Conservation (phyloP, 2,113 vertebrate species). For the Vanacampus margaritifer region DNA sequence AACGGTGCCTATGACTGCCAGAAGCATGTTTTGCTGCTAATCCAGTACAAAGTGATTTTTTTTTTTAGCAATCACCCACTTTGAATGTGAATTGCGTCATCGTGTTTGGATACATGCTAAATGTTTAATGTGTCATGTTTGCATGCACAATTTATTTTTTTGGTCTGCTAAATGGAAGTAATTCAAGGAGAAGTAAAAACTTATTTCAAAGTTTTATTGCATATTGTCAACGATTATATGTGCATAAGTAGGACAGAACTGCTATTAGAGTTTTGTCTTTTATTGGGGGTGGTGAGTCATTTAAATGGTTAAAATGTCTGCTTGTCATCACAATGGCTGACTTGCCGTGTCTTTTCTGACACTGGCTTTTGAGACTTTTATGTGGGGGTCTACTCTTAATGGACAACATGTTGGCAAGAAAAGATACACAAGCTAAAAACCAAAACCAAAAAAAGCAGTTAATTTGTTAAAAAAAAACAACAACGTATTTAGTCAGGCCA, state of each 20-base stretch:
- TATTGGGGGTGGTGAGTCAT: too few species aligned
- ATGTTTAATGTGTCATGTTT: background rate
- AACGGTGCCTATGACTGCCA: background rate
- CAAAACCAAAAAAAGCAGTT: constrained; percentile 16
- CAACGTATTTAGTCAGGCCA: background rate
- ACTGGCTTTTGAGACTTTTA: background rate
- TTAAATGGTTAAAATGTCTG: background rate
- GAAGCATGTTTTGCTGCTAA: background rate
- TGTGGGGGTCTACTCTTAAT: background rate
- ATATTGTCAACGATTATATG: background rate
- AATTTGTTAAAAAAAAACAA: constrained; percentile 20
- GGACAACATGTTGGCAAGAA: constrained; percentile 9
- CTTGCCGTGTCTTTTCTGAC: background rate
- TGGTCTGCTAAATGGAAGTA: constrained; percentile 21
- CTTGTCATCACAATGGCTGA: background rate
- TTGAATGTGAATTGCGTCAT: background rate
- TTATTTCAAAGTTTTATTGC: constrained; percentile 23
- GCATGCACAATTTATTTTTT: background rate
- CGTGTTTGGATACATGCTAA: too few species aligned
- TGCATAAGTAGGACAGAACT: too few species aligned
- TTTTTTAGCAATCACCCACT: background rate
- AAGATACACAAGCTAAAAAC: constrained; percentile 38
- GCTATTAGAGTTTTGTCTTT: too few species aligned
- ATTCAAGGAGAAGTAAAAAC: constrained; percentile 18
- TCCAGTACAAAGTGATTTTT: background rate